Base-by-base conservation (phyloP, 2,888 invertebrate species). In the Flexamia atlantica region DNA sequence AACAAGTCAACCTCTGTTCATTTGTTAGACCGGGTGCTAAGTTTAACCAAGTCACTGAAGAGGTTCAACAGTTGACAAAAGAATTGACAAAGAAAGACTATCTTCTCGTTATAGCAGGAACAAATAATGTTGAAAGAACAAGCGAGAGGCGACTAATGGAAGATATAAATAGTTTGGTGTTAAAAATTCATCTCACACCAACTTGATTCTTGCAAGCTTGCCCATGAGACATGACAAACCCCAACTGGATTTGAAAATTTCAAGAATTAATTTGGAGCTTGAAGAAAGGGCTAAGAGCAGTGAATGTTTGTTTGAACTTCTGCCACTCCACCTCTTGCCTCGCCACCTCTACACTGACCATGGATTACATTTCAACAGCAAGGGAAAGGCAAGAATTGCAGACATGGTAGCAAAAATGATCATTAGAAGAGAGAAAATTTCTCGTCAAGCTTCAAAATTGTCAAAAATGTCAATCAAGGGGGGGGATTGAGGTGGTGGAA, bases 41-140 rank as follows among this genome's bases (percentile, higher is more conserved):
- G 10, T 60, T 60, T 25, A 14, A 60, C 28, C 5, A 60, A 28
- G 60, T 60, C 17, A 30, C 20, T 4, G 32, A 70, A 5, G 70
- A 70, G n/a, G 32, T 32, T 7, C 10, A 70, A 17, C 12, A 32
- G 30, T 9, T 7, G 9, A 30, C 32, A 4, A 32, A 30, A n/a
- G 30, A 30, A 3, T 32, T 70, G 32, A 70, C 70, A n/a, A 32
- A 7, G 14, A 9, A n/a, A 12, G 70, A 70, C 32, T 14, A 32
- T n/a, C 70, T 70, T n/a, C n/a, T 70, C 4, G 70, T 70, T 3
- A 30, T 70, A 30, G 70, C 32, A 3, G 70, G 70, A 32, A 70
- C 70, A 70, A 70, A 70, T 70, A 32, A 70, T 32, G n/a, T 70
- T 30, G 70, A 70, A 32, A 70, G n/a, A 4, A 32, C 70, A 14